These are phyloP conservation scores for Vidua macroura DNA, from an alignment of 2,113 vertebrate species.

Conservation along the genomic window DNA sequence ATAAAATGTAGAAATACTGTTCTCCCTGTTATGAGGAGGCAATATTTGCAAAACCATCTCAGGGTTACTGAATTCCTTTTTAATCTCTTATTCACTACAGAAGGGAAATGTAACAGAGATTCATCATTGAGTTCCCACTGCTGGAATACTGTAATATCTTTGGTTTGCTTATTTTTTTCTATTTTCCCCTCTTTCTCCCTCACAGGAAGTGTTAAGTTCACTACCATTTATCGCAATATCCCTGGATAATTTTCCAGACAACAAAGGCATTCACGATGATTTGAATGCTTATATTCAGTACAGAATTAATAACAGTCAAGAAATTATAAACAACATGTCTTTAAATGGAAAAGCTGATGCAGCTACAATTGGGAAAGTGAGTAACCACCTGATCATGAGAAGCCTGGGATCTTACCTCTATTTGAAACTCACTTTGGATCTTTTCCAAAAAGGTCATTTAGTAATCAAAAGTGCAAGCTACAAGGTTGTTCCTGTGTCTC, in stretches of 20 bases:
- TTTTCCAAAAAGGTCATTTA: slow-evolving; percentile 92
- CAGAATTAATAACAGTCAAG: slow-evolving; percentile 86
- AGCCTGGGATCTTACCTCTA: slow-evolving; percentile 97
- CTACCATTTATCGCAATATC: slow-evolving; percentile 86
- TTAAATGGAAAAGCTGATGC: slow-evolving; percentile 93
- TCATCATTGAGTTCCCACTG: neutral
- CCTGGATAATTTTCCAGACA: slow-evolving; percentile 87
- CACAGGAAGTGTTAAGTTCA: slow-evolving; percentile 84
- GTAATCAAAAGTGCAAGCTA: slow-evolving; percentile 98
- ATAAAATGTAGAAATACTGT: neutral
- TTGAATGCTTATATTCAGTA: slow-evolving; percentile 93
- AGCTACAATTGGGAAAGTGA: slow-evolving; percentile 85
- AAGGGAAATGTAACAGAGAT: neutral
- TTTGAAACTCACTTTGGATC: slow-evolving; percentile 94
- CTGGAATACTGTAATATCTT: neutral
- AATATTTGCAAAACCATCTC: neutral
- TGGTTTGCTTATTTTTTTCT: fast-evolving
- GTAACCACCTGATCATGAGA: slow-evolving; percentile 90
- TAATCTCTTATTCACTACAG: neutral
- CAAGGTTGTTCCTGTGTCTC: slow-evolving; percentile 95
- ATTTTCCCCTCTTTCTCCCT: neutral
- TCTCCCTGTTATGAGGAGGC: neutral
- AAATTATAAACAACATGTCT: slow-evolving; percentile 93
- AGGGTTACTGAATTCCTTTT: neutral
- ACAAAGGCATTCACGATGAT: slow-evolving; percentile 88